Base-by-base conservation (phyloP, 2,113 vertebrate species). In the Anser cygnoides region DNA sequence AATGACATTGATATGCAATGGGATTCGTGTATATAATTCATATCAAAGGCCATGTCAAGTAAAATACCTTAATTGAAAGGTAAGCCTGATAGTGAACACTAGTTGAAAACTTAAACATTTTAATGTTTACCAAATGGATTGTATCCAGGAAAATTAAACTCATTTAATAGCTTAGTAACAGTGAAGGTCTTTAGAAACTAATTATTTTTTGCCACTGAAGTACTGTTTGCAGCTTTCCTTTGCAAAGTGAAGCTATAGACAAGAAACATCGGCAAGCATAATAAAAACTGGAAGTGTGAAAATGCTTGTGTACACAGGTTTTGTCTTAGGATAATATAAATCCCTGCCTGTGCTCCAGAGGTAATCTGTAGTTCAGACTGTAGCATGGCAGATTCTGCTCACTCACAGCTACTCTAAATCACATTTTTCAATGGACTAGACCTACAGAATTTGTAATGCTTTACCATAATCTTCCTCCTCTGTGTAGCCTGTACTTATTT, bases 131-230 rank as follows among this genome's bases (percentile, higher is more conserved):
- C 2, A 26, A 8, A 3, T 71, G 28, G 25, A 33, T 82, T 89
- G 31, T 68, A 31, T 85, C 29, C 23, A 23, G 59, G 43, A 80
- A 88, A 89, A 74, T 43, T 14, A 80, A 90, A 71, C 46, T 84
- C 8, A 14, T 43, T 43, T 90, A 71, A 13, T 57, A 79, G 43
- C 73, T 50, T 76, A 44, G 58, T 79, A 70, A 54, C 39, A 61
- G 19, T 31, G 11, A 54, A 80, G 35, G 65, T 72, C 72, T 80
- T 86, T 8, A 63, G 84, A 58, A 91, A 63, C 14, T 6, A 50
- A 58, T 58, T 78, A n/a, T 63, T 90, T 90, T 95, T 88, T 97
- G 79, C 26, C 6, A 16, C n/a, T 85, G 66, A 61, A 81, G 61
- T 70, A 73, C 41, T 62, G 21, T 68, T 89, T 84, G n/a, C 16